Percentiles rank a stretch among this genome's conserved stretches.
Evolutionary conservation across 2,888 invertebrate species (phyloP).

Genomic region (Epinotia bilunana): DNA sequence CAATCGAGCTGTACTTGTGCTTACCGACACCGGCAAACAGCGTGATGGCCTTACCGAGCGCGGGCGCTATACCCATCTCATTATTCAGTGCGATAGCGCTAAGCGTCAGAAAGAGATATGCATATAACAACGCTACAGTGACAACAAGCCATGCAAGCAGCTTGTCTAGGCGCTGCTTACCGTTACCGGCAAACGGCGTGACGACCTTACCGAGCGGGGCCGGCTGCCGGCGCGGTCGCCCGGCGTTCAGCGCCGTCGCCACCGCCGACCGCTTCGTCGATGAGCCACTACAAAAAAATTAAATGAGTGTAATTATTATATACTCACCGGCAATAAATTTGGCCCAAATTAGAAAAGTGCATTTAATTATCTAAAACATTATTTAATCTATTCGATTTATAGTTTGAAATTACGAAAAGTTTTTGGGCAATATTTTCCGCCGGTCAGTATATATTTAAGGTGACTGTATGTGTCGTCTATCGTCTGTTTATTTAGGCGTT

Average conservation of each 20-base stretch:
- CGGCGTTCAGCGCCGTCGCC: constrained; percentile 73
- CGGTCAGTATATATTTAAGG: no score
- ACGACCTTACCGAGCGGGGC: constrained; percentile 80
- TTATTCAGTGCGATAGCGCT: no score
- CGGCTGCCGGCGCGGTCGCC: constrained; percentile 74
- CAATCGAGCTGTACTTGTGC: constrained; percentile 50
- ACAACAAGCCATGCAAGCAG: constrained; percentile 18
- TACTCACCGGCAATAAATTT: no score
- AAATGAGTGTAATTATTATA: background rate
- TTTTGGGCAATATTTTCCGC: no score
- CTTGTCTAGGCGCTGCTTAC: constrained; percentile 66
- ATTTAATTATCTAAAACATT: no score
- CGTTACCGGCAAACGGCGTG: constrained; percentile 79
- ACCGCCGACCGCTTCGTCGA: constrained; percentile 76
- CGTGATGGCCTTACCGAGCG: constrained; percentile 75
- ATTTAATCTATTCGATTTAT: no score
- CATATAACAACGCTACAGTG: background rate
- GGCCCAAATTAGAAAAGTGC: no score
- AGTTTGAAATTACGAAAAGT: no score
- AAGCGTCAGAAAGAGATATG: no score
- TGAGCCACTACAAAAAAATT: constrained; percentile 53
- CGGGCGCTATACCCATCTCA: constrained; percentile 53
- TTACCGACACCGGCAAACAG: constrained; percentile 64
- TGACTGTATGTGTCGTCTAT: background rate
- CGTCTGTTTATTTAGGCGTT: no score